Base-by-base conservation (phyloP, 2,888 invertebrate species). In the Dicyrtoma fusca region DNA sequence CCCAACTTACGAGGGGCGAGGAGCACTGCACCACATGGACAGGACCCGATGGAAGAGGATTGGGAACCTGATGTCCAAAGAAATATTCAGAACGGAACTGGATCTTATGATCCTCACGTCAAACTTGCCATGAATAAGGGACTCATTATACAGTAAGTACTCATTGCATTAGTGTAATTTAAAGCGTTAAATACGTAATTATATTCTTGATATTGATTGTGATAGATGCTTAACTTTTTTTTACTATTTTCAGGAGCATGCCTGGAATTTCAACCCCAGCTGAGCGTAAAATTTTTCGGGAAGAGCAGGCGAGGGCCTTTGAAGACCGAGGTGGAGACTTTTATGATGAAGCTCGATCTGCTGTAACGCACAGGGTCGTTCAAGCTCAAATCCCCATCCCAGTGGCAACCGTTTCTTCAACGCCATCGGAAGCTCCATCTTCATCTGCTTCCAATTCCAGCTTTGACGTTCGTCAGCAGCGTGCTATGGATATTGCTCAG, bases 121-220 rank as follows among this genome's bases (percentile, higher is more conserved):
- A 59, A 59, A 17, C 34, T 59, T 25, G 34, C 25, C 1, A 17
- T 13, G 13, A 59, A 59, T 14, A 11, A 59, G 14, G 59, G 59
- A 10, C 14, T 26, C 14, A 59, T 59, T 8, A 59, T 59, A 26
- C 59, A 59, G 59, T 59, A 59, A 26, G 59, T 25, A 14, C 59
- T 26, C 13, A n/a, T 4, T 14, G 14, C 14, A 59, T 34, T 34
- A 34, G 34, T 8, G 34, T 34, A 34, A 34, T 3, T 8, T 34
- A 8, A 34, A 34, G 34, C 34, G 4, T 8, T 34, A 34, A 34
- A 3, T 34, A 34, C 3, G 4, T 34, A 34, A 34, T 34, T 8
- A 34, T 34, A 8, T 34, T 5, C 8, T 34, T 34, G 4, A 34
- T 34, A 34, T 34, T 26, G 23, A 26, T 59, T 59, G 26, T 26